Evolutionary conservation across 1,140 invertebrate genomes (phyloP).

Genomic region (Popillia japonica): DNA sequence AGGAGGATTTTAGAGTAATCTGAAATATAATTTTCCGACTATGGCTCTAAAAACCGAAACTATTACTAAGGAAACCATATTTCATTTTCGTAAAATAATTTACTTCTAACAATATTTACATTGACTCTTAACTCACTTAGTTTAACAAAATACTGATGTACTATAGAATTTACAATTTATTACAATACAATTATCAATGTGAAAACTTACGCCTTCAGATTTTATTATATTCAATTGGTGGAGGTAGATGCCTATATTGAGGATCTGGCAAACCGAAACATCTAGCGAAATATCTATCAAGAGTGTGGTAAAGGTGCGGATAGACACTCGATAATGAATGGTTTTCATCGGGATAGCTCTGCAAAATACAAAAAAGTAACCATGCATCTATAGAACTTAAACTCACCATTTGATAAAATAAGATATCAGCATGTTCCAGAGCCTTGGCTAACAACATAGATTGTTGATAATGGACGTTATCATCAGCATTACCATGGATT

Average conservation of each 20-base stretch:
- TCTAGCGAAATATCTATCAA: constrained; percentile 76
- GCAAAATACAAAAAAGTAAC: constrained; percentile 50
- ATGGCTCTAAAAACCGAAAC: too few relatives aligned
- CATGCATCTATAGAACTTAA: constrained; percentile 19
- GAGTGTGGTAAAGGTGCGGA: constrained; percentile 86
- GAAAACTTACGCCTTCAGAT: not conserved
- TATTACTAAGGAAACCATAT: too few relatives aligned
- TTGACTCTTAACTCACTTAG: not conserved
- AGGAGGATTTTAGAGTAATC: too few relatives aligned
- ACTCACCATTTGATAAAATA: constrained; percentile 85
- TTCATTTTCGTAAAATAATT: not conserved
- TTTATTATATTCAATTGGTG: not conserved
- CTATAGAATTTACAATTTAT: not conserved
- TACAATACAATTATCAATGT: not conserved
- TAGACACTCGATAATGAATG: constrained; percentile 80
- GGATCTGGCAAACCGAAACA: constrained; percentile 44
- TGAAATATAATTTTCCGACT: too few relatives aligned
- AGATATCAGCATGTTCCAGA: constrained; percentile 79
- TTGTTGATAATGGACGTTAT: constrained; percentile 96
- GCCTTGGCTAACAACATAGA: constrained; percentile 84
- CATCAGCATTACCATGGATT: constrained; percentile 89
- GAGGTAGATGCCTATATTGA: not conserved
- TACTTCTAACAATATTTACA: not conserved
- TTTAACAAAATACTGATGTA: not conserved
- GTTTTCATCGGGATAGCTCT: constrained; percentile 94